Conservation (phyloP, 2,797 vertebrate genomes). For the Urophycis tenuis region DNA sequence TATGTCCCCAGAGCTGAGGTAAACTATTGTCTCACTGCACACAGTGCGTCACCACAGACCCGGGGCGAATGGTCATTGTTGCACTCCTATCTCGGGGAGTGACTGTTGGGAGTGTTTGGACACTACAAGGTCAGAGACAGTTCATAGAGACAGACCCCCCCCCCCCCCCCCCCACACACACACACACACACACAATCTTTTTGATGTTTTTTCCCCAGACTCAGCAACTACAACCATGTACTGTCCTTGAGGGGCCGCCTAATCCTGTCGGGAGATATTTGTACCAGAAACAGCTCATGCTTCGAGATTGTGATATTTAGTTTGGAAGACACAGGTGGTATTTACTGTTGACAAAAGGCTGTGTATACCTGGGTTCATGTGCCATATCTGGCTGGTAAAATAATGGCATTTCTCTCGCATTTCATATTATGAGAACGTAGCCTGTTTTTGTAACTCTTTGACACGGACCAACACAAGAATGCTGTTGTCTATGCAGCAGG, state of each 20-base stretch:
- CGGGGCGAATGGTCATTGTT: conserved; percentile 56
- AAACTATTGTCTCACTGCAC: conserved; percentile 61
- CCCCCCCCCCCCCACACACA: too few species aligned
- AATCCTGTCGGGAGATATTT: conserved; percentile 16
- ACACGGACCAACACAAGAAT: conserved; percentile 20
- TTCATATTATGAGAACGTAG: neutral
- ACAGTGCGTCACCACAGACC: conserved; percentile 56
- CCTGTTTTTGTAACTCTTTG: conserved; percentile 15
- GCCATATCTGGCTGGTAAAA: neutral
- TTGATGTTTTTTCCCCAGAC: conserved; percentile 22
- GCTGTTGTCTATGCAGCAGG: conserved; percentile 46
- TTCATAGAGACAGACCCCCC: conserved; percentile 40
- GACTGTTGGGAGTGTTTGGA: conserved; percentile 54
- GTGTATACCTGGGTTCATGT: neutral
- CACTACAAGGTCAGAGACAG: conserved; percentile 45
- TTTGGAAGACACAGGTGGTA: neutral
- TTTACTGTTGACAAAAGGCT: neutral
- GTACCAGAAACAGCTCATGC: neutral
- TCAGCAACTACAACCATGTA: conserved; percentile 17
- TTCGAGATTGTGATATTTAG: neutral
- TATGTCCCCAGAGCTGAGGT: conserved; percentile 70
- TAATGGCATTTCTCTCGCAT: neutral
- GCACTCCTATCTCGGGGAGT: conserved; percentile 55
- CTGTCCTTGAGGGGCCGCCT: conserved; percentile 11
- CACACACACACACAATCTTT: too few species aligned